These are phyloP conservation scores for Galemys pyrenaicus DNA, from an alignment of 2,113 vertebrate genomes.

Conservation along the genomic window DNA sequence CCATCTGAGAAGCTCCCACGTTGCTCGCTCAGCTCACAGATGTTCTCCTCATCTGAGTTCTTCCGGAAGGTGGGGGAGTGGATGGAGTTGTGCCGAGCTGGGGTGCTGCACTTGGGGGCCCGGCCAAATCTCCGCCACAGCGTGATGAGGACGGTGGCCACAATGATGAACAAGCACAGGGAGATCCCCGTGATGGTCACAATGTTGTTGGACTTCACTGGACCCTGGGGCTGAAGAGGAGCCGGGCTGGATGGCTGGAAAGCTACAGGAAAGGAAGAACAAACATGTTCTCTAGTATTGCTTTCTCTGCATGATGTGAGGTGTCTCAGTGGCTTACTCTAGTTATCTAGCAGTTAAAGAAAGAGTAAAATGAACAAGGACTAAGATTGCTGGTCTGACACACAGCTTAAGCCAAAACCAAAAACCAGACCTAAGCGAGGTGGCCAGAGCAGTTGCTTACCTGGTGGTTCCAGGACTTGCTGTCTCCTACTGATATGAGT, in stretches of 20 bases:
- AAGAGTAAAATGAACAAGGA: not conserved
- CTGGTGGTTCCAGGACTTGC: not conserved
- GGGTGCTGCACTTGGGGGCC: conserved; percentile 88
- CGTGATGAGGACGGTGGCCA: conserved; percentile 92
- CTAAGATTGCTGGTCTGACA: not conserved
- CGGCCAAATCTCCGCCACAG: conserved; percentile 93
- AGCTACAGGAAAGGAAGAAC: conserved; percentile 66
- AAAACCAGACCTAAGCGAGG: not conserved
- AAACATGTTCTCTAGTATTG: not conserved
- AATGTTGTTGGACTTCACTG: conserved; percentile 88
- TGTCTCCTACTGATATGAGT: not conserved
- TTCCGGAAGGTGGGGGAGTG: conserved; percentile 91
- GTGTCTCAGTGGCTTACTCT: not conserved
- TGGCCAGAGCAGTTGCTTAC: not conserved
- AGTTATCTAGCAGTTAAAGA: not conserved
- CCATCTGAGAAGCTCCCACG: conserved; percentile 90
- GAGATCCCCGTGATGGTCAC: conserved; percentile 93
- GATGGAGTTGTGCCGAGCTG: conserved; percentile 84
- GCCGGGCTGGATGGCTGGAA: conserved; percentile 71
- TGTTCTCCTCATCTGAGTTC: conserved; percentile 94
- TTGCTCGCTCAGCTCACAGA: conserved; percentile 90
- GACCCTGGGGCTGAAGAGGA: conserved; percentile 75
- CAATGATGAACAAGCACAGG: conserved; percentile 93
- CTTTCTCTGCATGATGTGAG: not conserved
- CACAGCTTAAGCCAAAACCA: not conserved